Evolutionary conservation across 2,888 invertebrate genomes (phyloP).

Genomic region (Coelogynopora nodosa): DNA sequence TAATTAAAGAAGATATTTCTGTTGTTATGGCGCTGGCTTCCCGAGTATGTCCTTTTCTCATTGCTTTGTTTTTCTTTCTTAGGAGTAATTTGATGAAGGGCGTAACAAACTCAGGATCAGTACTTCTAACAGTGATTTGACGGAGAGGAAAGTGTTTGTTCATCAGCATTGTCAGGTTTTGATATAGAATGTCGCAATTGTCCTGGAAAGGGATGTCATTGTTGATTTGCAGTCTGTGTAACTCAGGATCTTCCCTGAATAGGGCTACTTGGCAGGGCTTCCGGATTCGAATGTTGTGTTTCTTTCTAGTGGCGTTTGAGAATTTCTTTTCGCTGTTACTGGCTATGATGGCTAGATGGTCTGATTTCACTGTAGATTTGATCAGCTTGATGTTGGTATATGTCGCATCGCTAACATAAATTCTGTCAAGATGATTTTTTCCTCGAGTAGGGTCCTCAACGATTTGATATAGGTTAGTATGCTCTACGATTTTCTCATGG

Average conservation of each 20-base stretch:
- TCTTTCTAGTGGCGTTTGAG: conserved; percentile 24
- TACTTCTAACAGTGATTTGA: conserved; percentile 27
- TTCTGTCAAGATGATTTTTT: conserved; percentile 19
- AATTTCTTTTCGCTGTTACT: conserved; percentile 27
- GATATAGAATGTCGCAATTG: conserved; percentile 21
- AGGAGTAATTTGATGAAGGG: conserved; percentile 19
- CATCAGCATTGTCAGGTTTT: conserved; percentile 23
- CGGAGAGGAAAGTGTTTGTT: conserved; percentile 13
- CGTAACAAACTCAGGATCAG: conserved; percentile 12
- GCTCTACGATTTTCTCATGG: conserved; percentile 19
- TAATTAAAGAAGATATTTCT: conserved; percentile 31
- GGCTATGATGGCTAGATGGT: conserved; percentile 26
- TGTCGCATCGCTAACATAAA: conserved; percentile 28
- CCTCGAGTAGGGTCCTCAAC: conserved; percentile 23
- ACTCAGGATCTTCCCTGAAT: conserved; percentile 20
- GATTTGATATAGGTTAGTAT: not conserved
- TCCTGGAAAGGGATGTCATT: conserved; percentile 19
- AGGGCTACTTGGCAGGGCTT: conserved; percentile 10
- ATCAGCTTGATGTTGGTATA: conserved; percentile 8
- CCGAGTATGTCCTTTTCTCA: conserved; percentile 18
- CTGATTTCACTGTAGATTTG: conserved; percentile 23
- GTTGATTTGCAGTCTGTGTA: conserved; percentile 31
- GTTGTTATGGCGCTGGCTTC: conserved; percentile 22
- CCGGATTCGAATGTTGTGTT: conserved; percentile 28
- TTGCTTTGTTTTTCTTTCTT: conserved; percentile 16